Evolutionary conservation across 2,113 vertebrate genomes (phyloP).

Genomic region (Spermophilus dauricus): DNA sequence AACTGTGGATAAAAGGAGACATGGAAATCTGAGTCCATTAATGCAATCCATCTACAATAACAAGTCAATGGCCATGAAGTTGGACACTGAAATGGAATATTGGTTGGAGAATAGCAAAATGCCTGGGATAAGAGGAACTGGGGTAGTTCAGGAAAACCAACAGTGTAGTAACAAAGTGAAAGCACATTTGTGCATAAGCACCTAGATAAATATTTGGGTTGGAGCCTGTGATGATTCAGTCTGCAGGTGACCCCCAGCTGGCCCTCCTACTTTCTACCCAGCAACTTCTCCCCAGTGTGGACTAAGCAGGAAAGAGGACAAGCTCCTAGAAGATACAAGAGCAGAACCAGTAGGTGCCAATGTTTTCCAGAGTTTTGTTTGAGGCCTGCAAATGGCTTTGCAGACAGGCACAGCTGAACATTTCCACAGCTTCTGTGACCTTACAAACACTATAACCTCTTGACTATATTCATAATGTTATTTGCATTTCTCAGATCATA

Average conservation of each 20-base stretch:
- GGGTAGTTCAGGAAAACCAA: background rate
- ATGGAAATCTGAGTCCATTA: background rate
- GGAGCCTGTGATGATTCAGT: background rate
- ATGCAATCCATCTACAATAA: background rate
- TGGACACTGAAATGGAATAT: background rate
- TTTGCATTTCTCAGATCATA: constrained; percentile 29
- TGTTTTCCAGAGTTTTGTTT: background rate
- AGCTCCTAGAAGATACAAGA: background rate
- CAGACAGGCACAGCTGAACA: background rate
- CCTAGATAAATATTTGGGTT: background rate
- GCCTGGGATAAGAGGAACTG: background rate
- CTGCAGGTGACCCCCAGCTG: background rate
- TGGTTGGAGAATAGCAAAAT: constrained; percentile 20
- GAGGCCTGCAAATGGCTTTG: background rate
- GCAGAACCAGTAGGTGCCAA: background rate
- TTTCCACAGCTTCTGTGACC: background rate
- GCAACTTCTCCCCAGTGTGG: background rate
- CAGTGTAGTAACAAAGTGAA: constrained; percentile 1
- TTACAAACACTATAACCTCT: background rate
- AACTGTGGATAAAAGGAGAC: background rate
- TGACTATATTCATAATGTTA: background rate
- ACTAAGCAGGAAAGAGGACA: background rate
- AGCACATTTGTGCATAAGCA: background rate
- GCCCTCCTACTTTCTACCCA: background rate
- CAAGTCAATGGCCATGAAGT: background rate